Evolutionary conservation across 1,140 invertebrate species (phyloP), one percentile per base, ranked within the genome.

Genomic region (Proales similis): DNA sequence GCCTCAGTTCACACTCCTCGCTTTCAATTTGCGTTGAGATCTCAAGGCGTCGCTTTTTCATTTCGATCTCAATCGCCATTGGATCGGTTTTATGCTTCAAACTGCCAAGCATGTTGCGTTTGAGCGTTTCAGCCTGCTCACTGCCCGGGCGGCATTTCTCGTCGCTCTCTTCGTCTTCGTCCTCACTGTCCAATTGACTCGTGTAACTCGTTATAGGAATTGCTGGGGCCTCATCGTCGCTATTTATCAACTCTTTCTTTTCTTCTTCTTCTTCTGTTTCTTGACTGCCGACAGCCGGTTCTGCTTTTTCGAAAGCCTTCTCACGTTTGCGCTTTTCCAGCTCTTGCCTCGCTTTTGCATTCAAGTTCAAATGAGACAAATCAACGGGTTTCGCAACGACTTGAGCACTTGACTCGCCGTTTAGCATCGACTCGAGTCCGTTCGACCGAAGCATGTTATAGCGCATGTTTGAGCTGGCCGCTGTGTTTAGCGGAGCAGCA

Each of bases 301-400:
- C 33, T 36, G 9, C 51, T 14, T 29, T 39, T 57, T 57, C 51
- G n/a, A 57, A n/a, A 42, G 39, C 45, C 7, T 36, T 42, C 27
- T 42, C 45, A 7, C 29, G 24, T 43, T 57, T 57, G 22, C 51
- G 22, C 32, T 57, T 57, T 22, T 42, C 51, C 20, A 57, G n/a
- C 11, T 57, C 51, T 20, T 57, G 36, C 22, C 32, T 39, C 3
- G 51, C 51, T 43, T 57, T 57, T n/a, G 19, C 32, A 14, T 57
- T 57, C n/a, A 57, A 57, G 32, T 57, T 57, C 22, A 57, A 57
- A 17, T 42, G 33, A 11, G 51, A 57, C 24, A 57, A 27, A 17
- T 29, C 45, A 24, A 11, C 51, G 7, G 20, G 30, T 26, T 42
- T 57, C 6, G 24, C 9, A n/a, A n/a, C n/a, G n/a, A n/a, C n/a